phyloP scores from a whole-genome alignment of 2,888 invertebrate species.

The Galerucella calmariensis region DNA sequence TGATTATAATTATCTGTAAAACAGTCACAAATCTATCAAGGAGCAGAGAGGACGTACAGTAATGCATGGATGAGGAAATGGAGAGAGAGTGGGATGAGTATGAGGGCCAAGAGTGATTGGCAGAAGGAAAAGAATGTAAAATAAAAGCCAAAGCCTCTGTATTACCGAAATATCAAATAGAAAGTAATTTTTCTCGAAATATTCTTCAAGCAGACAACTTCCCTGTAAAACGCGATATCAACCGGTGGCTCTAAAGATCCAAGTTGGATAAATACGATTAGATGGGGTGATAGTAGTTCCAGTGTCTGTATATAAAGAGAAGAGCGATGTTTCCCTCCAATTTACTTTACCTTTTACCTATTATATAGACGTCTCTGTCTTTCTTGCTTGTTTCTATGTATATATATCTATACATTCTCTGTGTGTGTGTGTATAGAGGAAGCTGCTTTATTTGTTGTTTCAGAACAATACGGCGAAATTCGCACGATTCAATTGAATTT shows the following conservation, averaged over 20 bases:
- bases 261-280: conserved; percentile 31
- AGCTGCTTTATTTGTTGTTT: conserved; percentile 16
- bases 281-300: conserved; percentile 22
- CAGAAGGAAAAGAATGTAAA: too few species aligned
- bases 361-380: conserved; percentile 34
- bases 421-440: conserved; percentile 17
- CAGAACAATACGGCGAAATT: conserved; percentile 16
- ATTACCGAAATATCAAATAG: too few species aligned
- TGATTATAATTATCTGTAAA: too few species aligned
- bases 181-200: too few species aligned
- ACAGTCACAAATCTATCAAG: too few species aligned
- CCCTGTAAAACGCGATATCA: too few species aligned
- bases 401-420: background rate
- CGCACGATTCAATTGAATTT: conserved; percentile 20
- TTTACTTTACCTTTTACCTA: conserved; percentile 32
- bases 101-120: too few species aligned
- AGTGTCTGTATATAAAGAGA: conserved; percentile 5
- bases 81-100: too few species aligned
- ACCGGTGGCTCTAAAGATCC: conserved; percentile 37
- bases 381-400: conserved; percentile 1
- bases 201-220: too few species aligned
- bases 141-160: too few species aligned
- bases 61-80: too few species aligned
- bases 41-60: too few species aligned
- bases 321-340: conserved; percentile 38